Evolutionary conservation across 2,113 vertebrate genomes (phyloP).

Genomic region (Vidua chalybeata): DNA sequence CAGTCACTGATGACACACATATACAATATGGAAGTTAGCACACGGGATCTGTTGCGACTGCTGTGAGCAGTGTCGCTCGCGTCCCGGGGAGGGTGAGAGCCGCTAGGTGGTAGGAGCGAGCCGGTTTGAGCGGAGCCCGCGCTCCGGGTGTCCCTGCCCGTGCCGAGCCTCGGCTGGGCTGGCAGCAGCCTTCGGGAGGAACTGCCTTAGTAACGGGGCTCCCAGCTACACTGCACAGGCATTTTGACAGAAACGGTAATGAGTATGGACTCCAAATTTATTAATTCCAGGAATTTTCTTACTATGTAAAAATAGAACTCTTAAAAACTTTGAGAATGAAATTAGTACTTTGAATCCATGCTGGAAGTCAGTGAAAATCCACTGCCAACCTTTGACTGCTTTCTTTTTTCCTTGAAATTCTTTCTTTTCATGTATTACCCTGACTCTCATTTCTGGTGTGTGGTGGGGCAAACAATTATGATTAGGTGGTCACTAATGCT

Average conservation of each 20-base stretch:
- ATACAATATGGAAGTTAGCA: accelerated
- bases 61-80: background rate
- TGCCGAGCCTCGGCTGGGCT: background rate
- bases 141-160: background rate
- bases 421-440: background rate
- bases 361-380: background rate
- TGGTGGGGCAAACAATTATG: background rate
- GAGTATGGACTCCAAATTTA: background rate
- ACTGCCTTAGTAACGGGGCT: background rate
- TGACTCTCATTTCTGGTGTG: background rate
- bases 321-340: background rate
- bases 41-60: accelerated
- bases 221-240: accelerated
- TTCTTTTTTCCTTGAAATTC: background rate
- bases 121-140: background rate
- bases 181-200: background rate
- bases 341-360: background rate
- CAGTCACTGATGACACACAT: background rate
- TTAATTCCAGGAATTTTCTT: background rate
- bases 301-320: background rate
- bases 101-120: constrained; percentile 73
- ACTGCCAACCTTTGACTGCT: background rate
- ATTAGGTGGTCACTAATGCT: background rate
- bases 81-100: background rate
- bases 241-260: background rate